Conservation (phyloP, 1,140 invertebrate species). For the Trichonephila clavipes region DNA sequence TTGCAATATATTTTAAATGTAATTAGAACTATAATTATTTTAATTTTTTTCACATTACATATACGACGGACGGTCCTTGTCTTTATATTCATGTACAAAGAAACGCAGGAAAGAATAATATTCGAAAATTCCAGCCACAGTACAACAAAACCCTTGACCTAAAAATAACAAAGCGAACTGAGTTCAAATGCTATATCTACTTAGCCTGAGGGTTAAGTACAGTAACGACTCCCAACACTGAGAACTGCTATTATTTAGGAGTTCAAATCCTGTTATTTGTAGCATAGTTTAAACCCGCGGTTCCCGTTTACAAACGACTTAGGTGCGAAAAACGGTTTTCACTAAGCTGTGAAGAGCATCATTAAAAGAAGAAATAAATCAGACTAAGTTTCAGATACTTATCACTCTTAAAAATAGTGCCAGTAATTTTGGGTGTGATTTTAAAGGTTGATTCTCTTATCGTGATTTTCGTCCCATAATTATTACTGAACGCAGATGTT, state of each 20-base stretch:
- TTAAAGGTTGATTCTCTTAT: not conserved
- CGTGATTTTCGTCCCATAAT: not conserved
- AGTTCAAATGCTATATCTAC: not conserved
- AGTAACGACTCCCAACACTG: not conserved
- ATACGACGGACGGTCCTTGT: too few relatives aligned
- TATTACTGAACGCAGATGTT: too few relatives aligned
- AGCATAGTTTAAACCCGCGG: not conserved
- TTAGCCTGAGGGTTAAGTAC: not conserved
- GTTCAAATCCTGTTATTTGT: conserved; percentile 54
- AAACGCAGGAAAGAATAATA: too few relatives aligned
- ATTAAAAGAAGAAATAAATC: conserved; percentile 42
- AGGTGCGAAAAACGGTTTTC: conserved; percentile 43
- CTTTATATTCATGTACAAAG: too few relatives aligned
- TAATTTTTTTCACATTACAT: too few relatives aligned
- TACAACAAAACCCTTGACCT: not conserved
- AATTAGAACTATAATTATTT: too few relatives aligned
- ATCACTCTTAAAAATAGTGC: not conserved
- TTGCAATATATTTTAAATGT: too few relatives aligned
- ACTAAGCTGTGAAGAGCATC: not conserved
- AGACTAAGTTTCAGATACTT: not conserved
- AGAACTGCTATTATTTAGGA: not conserved
- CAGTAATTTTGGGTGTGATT: conserved; percentile 17
- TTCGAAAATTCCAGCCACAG: too few relatives aligned
- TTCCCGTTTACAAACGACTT: not conserved
- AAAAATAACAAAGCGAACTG: conserved; percentile 1